phyloP scores from a whole-genome alignment of 2,113 vertebrate genomes.

The Emydocephalus ijimae region DNA sequence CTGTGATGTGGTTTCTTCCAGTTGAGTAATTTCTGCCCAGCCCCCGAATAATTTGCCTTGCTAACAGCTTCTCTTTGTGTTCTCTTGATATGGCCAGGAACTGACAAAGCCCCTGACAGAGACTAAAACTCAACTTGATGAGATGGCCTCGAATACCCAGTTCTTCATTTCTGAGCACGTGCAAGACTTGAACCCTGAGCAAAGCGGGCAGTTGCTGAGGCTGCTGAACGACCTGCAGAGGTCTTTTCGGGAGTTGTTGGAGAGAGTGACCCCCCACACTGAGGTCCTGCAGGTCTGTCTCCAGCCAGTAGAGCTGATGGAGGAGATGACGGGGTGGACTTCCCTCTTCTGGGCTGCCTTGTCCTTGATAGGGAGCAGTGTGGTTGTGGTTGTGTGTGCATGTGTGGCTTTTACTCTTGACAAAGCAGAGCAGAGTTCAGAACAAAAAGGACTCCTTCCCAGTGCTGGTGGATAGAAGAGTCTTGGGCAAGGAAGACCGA shows the following conservation, averaged over 20 bases:
- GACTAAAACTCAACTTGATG: constrained; percentile 75
- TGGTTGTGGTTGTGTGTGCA: not conserved
- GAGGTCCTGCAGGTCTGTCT: constrained; percentile 71
- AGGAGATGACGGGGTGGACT: constrained; percentile 64
- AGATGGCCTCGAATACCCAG: constrained; percentile 79
- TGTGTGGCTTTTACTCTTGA: constrained; percentile 22
- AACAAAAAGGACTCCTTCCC: not conserved
- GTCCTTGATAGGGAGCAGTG: constrained; percentile 20
- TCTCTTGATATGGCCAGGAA: constrained; percentile 63
- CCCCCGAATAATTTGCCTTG: not conserved
- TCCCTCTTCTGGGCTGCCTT: constrained; percentile 36
- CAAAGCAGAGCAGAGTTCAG: not conserved
- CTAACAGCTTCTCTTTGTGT: not conserved
- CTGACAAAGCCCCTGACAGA: constrained; percentile 69
- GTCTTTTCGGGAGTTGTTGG: constrained; percentile 76
- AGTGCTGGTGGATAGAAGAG: not conserved
- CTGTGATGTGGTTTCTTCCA: not conserved
- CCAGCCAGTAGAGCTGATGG: constrained; percentile 65
- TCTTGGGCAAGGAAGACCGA: not conserved
- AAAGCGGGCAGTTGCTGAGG: constrained; percentile 81
- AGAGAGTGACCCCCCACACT: constrained; percentile 63
- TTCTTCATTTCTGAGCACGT: constrained; percentile 87
- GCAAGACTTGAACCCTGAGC: constrained; percentile 82
- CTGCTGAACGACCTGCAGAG: constrained; percentile 84
- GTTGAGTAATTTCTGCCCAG: not conserved